Percentiles rank a stretch among this genome's conserved stretches.
phyloP scores from a whole-genome alignment of 2,888 invertebrate genomes.

The Aplocera efformata region DNA sequence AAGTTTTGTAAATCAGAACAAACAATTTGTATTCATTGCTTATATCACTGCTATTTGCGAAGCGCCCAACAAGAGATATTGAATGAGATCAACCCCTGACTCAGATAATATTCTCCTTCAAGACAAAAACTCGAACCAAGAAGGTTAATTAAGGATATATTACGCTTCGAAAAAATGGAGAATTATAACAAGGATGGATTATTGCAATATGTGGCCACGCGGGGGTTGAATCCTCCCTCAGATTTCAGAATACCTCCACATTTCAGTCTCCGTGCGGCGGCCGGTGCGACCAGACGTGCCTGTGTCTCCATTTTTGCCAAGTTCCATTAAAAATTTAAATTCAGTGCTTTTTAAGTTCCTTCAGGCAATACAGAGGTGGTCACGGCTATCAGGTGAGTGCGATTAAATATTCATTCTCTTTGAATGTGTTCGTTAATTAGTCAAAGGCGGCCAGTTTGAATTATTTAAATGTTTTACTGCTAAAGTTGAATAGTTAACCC shows the following conservation, averaged over 20 bases:
- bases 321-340: slow-evolving; percentile 40
- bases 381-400: slow-evolving; percentile 39
- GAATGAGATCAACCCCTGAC: slow-evolving; percentile 14
- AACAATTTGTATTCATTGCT: slow-evolving; percentile 2
- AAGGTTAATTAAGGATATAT: slow-evolving; percentile 56
- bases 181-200: slow-evolving; percentile 14
- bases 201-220: slow-evolving; percentile 43
- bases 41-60: slow-evolving; percentile 10
- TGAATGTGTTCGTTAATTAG: slow-evolving; percentile 37
- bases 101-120: slow-evolving; percentile 25
- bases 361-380: slow-evolving; percentile 30
- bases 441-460: slow-evolving; percentile 36
- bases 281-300: slow-evolving; percentile 32
- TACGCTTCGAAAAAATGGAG: slow-evolving; percentile 15
- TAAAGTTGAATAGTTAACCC: slow-evolving; percentile 59
- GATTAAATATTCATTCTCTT: slow-evolving; percentile 41
- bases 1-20: too few species aligned
- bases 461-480: slow-evolving; percentile 44
- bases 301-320: slow-evolving; percentile 30
- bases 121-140: slow-evolving; percentile 41
- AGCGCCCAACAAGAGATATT: slow-evolving; percentile 1
- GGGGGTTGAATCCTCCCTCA: slow-evolving; percentile 39
- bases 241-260: slow-evolving; percentile 38
- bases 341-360: slow-evolving; percentile 38
- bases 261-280: slow-evolving; percentile 48